Percentiles rank a stretch among this genome's conserved stretches.
phyloP scores from a whole-genome alignment of 64 coral and sea anemone species.

The Montipora cactus region DNA sequence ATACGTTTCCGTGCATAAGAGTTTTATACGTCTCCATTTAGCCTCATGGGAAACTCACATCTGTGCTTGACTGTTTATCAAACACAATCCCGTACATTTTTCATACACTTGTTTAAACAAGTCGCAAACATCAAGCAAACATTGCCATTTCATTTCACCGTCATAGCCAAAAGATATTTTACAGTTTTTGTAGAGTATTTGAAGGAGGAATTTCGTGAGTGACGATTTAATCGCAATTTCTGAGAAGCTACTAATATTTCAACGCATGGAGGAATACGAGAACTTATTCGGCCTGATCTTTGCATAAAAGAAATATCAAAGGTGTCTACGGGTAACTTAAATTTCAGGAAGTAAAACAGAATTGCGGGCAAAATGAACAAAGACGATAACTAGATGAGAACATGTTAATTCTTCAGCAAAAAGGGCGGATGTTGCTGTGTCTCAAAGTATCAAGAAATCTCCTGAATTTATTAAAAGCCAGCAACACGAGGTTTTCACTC shows the following conservation, averaged over 20 bases:
- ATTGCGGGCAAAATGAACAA: not conserved
- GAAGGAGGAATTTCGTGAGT: constrained; percentile 26
- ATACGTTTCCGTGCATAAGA: constrained; percentile 38
- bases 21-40: constrained; percentile 50
- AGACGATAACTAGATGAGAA: not conserved
- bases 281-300: not conserved
- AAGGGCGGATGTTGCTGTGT: not conserved
- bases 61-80: constrained; percentile 68
- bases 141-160: constrained; percentile 61
- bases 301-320: not conserved
- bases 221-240: constrained; percentile 27
- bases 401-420: not conserved
- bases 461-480: not conserved
- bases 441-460: not conserved
- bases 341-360: constrained; percentile 17
- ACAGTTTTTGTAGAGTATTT: constrained; percentile 28
- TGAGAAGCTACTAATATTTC: not conserved
- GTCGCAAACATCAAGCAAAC: constrained; percentile 82
- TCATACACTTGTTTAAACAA: constrained; percentile 87
- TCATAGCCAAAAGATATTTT: constrained; percentile 35
- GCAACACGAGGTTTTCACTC: no score
- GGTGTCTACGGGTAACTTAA: not conserved
- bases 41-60: constrained; percentile 79
- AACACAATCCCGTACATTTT: constrained; percentile 86
- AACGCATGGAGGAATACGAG: not conserved